Evolutionary conservation across 2,113 vertebrate species (phyloP), one percentile per base, ranked within the genome.

Genomic region (Chamaetylas fuelleborni): DNA sequence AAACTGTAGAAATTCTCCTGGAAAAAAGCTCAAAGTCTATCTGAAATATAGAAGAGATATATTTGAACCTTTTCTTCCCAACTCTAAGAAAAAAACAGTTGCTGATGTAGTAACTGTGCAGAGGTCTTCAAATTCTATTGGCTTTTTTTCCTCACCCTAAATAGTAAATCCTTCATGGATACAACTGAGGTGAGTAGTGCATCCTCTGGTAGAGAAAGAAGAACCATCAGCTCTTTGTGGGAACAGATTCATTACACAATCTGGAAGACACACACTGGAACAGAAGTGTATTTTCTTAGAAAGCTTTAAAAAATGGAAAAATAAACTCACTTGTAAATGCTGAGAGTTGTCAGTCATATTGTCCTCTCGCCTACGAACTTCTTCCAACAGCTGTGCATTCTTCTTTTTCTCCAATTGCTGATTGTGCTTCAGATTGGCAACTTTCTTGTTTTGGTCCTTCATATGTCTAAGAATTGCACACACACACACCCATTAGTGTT

Each of bases 361-460:
- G 70, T 99, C 98, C 56, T 98, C 98, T 82, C 98, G 94, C n/a
- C 98, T 96, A 57, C 98, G 98, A n/a, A 98, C 97, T 94, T 98
- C 98, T 92, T 98, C 98, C 74, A 98, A 38, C 38, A 98, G 93
- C 79, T 98, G 98, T 14, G 98, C 97, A 70, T 98, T 98, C 96
- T 98, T 99, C 98, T 99, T 99, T 95, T 99, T 98, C 96, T 99
- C 99, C 91, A 98, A 53, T 25, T 98, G 98, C 73, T 99, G 98
- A 70, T 97, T 98, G 96, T 99, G 99, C 97, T 99, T 99, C 96
- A 99, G 97, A 95, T 98, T 98, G 78, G 99, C 98, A 96, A 98
- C 98, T 90, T 99, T 99, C 97, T 99, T 99, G 91, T 96, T 98
- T 96, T 98, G 98, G 91, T 99, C 99, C 92, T 98, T 99, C 96